A percentile compares a stretch with the other conserved stretches of the same genome.
Conservation (phyloP, 2,888 invertebrate species). For the Sepioteuthis lessoniana region DNA sequence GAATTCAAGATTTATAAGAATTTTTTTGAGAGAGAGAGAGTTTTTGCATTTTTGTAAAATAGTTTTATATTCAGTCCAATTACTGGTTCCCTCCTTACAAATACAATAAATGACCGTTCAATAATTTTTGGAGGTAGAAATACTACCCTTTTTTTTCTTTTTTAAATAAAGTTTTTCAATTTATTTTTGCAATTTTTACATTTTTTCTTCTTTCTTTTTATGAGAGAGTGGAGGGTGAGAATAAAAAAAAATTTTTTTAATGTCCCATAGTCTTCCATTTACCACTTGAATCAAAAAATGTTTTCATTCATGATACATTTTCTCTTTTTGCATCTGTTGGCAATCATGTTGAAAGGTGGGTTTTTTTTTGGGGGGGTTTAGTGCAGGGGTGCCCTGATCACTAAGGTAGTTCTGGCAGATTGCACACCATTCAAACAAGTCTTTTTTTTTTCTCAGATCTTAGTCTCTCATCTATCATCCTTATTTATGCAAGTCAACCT, state of each 20-base stretch:
- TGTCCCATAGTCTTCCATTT: background rate
- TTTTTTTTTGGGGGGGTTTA: too few species aligned
- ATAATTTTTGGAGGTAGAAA: background rate
- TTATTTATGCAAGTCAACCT: too few species aligned
- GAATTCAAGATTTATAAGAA: too few species aligned
- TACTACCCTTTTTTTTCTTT: background rate
- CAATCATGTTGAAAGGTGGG: background rate
- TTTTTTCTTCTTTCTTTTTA: background rate
- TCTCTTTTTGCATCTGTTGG: background rate
- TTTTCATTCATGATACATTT: background rate
- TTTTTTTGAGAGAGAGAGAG: too few species aligned
- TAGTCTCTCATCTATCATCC: too few species aligned
- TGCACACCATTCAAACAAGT: too few species aligned
- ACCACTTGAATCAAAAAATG: background rate
- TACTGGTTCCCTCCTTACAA: background rate
- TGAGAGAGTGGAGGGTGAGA: background rate
- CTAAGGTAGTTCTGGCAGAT: too few species aligned
- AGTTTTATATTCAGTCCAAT: background rate
- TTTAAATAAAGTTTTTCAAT: background rate
- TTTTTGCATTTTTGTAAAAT: too few species aligned
- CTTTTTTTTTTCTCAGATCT: too few species aligned
- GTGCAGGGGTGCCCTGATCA: too few species aligned
- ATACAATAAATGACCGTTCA: constrained; percentile 10
- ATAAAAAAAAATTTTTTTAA: background rate
- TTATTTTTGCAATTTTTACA: background rate